phyloP scores from a whole-genome alignment of 2,888 invertebrate species.

The Antheraea yamamai region DNA sequence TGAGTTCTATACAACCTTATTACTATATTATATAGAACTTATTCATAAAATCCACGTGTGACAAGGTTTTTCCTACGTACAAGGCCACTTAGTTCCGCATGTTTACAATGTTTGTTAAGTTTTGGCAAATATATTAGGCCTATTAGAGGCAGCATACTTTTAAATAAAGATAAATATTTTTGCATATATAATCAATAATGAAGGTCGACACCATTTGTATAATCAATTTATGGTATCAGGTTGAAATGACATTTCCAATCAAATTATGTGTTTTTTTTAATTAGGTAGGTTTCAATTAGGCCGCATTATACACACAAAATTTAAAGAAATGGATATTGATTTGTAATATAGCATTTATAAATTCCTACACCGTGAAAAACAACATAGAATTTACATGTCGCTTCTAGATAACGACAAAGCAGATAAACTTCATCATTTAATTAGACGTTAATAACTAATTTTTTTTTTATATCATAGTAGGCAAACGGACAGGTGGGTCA shows the following conservation, averaged over 20 bases:
- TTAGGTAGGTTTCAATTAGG: background rate
- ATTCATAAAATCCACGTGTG: constrained; percentile 1
- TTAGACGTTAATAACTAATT: too few relatives aligned
- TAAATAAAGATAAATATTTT: constrained; percentile 9
- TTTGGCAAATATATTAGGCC: constrained; percentile 30
- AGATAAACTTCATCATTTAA: too few relatives aligned
- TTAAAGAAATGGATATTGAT: background rate
- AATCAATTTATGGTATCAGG: background rate
- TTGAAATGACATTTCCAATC: background rate
- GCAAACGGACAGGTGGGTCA: too few relatives aligned
- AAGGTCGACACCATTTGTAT: background rate
- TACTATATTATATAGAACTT: background rate
- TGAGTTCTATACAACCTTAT: background rate
- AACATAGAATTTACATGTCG: too few relatives aligned
- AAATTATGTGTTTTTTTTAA: background rate
- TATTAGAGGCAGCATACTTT: constrained; percentile 28
- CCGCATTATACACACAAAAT: background rate
- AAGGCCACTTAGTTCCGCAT: constrained; percentile 44
- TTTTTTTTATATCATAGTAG: too few relatives aligned
- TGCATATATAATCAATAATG: constrained; percentile 5
- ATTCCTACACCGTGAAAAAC: too few relatives aligned
- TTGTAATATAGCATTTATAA: too few relatives aligned
- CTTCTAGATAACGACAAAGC: too few relatives aligned
- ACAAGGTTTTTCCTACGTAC: constrained; percentile 20
- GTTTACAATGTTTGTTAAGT: constrained; percentile 39